Percentiles rank a stretch among this genome's conserved stretches.
Evolutionary conservation across 2,113 vertebrate species (phyloP).

Genomic region (Hucho hucho): DNA sequence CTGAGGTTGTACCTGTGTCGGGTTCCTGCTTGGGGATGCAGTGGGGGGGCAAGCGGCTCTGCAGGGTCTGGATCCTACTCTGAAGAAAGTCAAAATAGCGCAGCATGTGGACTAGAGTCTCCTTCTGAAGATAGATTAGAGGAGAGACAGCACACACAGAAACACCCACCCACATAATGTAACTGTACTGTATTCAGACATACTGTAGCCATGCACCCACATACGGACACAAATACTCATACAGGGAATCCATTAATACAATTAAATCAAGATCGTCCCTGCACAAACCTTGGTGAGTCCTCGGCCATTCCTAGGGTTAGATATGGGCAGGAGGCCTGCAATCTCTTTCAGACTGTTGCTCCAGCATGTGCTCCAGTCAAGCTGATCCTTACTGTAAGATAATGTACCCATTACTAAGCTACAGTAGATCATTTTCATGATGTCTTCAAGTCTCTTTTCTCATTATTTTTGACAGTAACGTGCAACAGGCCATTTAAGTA

Average conservation of each 20-base stretch:
- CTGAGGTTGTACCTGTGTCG: conserved; percentile 23
- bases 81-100: conserved; percentile 46
- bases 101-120: conserved; percentile 47
- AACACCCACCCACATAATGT: neutral
- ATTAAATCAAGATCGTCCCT: neutral
- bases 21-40: conserved; percentile 19
- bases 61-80: conserved; percentile 39
- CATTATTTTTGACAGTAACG: neutral
- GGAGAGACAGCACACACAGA: neutral
- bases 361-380: conserved; percentile 28
- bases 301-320: conserved; percentile 20
- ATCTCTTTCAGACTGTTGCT: conserved; percentile 45
- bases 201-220: neutral
- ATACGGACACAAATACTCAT: neutral
- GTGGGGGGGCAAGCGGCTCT: conserved; percentile 24
- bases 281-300: conserved; percentile 35
- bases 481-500: neutral
- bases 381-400: conserved; percentile 14
- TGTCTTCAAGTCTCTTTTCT: neutral
- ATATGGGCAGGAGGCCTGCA: conserved; percentile 34
- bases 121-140: conserved; percentile 35
- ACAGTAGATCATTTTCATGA: neutral
- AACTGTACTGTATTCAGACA: neutral
- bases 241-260: neutral
- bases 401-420: neutral